These are phyloP conservation scores for Eupithecia inturbata DNA, from an alignment of 2,888 invertebrate genomes.

Conservation along the genomic window DNA sequence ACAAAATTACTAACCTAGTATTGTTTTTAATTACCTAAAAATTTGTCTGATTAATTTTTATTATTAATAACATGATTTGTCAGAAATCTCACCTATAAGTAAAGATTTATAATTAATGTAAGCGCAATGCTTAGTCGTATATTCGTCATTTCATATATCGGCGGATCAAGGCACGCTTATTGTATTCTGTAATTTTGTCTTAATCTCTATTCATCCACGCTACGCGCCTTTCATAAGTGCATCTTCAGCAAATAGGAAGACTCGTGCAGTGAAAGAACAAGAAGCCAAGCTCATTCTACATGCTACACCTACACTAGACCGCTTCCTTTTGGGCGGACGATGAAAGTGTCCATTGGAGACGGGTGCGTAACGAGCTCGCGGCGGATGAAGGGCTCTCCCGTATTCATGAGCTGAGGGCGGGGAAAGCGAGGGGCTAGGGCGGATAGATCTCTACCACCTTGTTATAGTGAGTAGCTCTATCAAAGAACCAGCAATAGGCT, in stretches of 20 bases:
- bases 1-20: too few species aligned
- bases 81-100: too few species aligned
- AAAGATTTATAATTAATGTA: too few species aligned
- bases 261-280: not conserved
- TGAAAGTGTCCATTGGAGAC: conserved; percentile 70
- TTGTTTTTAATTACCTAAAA: too few species aligned
- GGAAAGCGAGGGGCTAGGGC: conserved; percentile 18
- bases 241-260: not conserved
- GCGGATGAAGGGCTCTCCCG: conserved; percentile 72
- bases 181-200: too few species aligned
- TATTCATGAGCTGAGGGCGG: conserved; percentile 70
- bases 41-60: too few species aligned
- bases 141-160: too few species aligned
- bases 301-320: not conserved
- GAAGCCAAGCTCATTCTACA: not conserved
- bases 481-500: too few species aligned
- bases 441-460: not conserved
- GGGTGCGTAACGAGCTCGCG: conserved; percentile 69
- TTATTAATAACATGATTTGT: too few species aligned
- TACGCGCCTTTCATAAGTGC: not conserved
- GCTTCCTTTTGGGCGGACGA: conserved; percentile 36
- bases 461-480: too few species aligned
- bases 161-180: too few species aligned
- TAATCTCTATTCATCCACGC: not conserved
- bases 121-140: too few species aligned